Evolutionary conservation across 2,888 invertebrate genomes (phyloP), one percentile per base, ranked within the genome.

Genomic region (Mythimna pallens): DNA sequence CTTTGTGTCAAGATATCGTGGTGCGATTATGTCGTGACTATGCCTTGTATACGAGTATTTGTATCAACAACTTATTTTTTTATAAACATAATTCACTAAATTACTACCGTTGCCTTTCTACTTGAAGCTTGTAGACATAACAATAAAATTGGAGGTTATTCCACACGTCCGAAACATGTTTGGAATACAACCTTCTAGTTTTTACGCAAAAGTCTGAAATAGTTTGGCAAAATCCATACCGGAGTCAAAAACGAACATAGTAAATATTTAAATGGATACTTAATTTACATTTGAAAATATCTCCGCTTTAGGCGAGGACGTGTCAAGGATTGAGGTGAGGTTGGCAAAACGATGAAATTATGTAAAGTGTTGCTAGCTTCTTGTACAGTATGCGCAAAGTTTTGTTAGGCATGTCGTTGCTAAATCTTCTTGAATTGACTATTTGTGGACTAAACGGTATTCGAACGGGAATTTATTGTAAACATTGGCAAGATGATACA

Each of bases 31-130:
- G 62, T 83, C 81, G 81, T 83, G 83, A 75, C 62, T 57, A 30
- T 14, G 25, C n/a, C 47, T 65, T 69, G 63, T 71, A 73, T 73
- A 52, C 50, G 3, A 52, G 8, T 52, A 83, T 73, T 80, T 83
- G 40, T 68, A 65, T 22, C 34, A 61, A 71, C 40, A 43, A 40
- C 57, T 61, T 54, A 76, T 67, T 76, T 70, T 69, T 47, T 78
- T 54, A 10, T 40, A 79, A n/a, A 79, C 59, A 67, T 78, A 36
- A 55, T 78, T 77, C 34, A 14, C 25, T 14, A 54, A 82, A 62
- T 40, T 52, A 66, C 61, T 82, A 34, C 70, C 63, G 47, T 71
- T 71, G 63, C 68, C 67, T 80, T 82, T 83, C 70, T 80, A 80
- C 61, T 76, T 61, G 12, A 34, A 78, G 65, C 47, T 70, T 69